A percentile compares a stretch with the other conserved stretches of the same genome.
phyloP scores from a whole-genome alignment of 2,113 vertebrate genomes.

The Microcebus tavaratra region DNA sequence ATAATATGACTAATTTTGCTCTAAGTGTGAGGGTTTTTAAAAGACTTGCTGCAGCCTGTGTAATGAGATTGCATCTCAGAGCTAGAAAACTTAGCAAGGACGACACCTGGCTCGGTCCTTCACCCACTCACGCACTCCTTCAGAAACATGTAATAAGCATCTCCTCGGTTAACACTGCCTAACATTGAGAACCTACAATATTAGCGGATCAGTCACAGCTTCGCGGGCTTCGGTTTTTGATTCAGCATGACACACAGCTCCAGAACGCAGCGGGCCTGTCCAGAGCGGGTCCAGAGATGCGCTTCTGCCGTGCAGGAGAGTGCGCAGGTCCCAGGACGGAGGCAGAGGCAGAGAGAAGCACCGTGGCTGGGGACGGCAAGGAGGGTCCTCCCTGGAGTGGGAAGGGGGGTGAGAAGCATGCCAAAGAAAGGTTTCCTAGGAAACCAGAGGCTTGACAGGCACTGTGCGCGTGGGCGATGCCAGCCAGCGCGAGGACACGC shows the following conservation, averaged over 20 bases:
- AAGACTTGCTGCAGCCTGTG: background rate
- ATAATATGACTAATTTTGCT: background rate
- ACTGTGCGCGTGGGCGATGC: fast-evolving
- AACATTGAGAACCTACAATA: background rate
- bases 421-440: background rate
- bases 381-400: background rate
- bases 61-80: background rate
- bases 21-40: background rate
- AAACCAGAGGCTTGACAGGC: background rate
- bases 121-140: background rate
- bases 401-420: background rate
- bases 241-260: background rate
- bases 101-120: background rate
- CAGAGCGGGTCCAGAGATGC: background rate
- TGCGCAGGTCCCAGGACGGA: fast-evolving
- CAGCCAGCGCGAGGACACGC: background rate
- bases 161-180: too few species aligned
- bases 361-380: background rate
- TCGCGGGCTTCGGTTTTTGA: background rate
- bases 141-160: too few species aligned
- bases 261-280: background rate
- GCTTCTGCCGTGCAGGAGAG: background rate
- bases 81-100: background rate
- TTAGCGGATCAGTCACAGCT: too few species aligned
- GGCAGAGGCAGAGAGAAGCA: background rate